Evolutionary conservation across 1,140 invertebrate genomes (phyloP).

Genomic region (Aphelenchoides besseyi): DNA sequence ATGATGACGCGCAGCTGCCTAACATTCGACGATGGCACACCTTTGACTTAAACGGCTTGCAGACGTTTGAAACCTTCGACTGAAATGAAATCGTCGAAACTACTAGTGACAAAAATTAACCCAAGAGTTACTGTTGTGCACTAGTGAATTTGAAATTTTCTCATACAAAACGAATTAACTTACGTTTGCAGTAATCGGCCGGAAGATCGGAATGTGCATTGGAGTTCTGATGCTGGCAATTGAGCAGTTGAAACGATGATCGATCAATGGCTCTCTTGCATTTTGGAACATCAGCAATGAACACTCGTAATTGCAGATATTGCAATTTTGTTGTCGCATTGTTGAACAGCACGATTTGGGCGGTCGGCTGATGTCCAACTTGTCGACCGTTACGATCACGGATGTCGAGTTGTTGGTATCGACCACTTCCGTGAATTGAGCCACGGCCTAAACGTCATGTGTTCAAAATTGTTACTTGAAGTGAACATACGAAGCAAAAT

Average conservation of each 20-base stretch:
- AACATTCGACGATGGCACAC: neutral
- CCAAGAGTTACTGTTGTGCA: neutral
- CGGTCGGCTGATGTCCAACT: neutral
- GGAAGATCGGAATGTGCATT: neutral
- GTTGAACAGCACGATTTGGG: neutral
- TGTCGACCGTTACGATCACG: neutral
- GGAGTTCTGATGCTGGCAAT: neutral
- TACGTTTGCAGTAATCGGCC: neutral
- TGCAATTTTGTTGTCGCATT: neutral
- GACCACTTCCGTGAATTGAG: no score
- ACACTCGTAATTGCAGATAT: neutral
- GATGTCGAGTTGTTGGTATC: neutral
- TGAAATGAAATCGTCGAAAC: no score
- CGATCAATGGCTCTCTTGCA: neutral
- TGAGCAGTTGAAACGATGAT: conserved; percentile 14
- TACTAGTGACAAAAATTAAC: neutral
- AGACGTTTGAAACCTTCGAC: no score
- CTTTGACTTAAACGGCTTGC: no score
- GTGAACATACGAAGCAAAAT: no score
- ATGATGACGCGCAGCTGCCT: neutral
- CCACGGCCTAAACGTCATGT: no score
- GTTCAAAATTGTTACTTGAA: no score
- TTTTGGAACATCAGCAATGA: neutral
- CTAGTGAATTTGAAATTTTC: neutral
- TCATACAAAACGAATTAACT: neutral